phyloP scores from a whole-genome alignment of 2,797 vertebrate genomes.

The Chiroxiphia lanceolata region DNA sequence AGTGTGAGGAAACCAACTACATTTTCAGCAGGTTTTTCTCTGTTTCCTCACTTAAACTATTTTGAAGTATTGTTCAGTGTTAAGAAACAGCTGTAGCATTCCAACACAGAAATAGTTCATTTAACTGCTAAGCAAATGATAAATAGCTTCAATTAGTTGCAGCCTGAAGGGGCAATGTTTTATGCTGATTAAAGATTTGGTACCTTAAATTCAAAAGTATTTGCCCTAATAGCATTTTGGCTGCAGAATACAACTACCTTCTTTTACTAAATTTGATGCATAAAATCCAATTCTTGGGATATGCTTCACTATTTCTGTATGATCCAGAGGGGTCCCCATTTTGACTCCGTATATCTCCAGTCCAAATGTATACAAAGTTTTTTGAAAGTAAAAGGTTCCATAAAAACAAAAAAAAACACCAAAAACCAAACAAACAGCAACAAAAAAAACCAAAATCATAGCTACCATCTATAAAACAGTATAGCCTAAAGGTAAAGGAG shows the following conservation, averaged over 20 bases:
- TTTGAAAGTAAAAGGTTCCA: not conserved
- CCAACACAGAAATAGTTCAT: not conserved
- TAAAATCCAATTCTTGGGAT: not conserved
- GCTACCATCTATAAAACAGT: not conserved
- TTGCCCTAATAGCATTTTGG: not conserved
- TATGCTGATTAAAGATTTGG: not conserved
- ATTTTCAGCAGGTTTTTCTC: not conserved
- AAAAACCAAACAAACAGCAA: not conserved
- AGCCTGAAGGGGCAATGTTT: not conserved
- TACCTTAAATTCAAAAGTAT: not conserved
- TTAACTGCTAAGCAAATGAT: not conserved
- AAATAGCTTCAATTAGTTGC: not conserved
- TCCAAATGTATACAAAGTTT: not conserved
- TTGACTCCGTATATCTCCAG: not conserved
- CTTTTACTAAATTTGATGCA: not conserved
- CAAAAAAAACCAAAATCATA: not conserved
- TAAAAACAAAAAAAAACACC: not conserved
- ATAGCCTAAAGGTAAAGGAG: not conserved
- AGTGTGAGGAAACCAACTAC: not conserved
- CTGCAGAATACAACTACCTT: not conserved
- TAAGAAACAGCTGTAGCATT: not conserved
- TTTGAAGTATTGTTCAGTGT: not conserved
- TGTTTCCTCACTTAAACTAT: not conserved
- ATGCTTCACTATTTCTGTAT: not conserved
- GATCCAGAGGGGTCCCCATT: not conserved